Percentiles rank a stretch among this genome's conserved stretches.
These are phyloP conservation scores for Ashinkailepas kermadecensis DNA, from an alignment of 2,888 invertebrate genomes.

Conservation along the genomic window DNA sequence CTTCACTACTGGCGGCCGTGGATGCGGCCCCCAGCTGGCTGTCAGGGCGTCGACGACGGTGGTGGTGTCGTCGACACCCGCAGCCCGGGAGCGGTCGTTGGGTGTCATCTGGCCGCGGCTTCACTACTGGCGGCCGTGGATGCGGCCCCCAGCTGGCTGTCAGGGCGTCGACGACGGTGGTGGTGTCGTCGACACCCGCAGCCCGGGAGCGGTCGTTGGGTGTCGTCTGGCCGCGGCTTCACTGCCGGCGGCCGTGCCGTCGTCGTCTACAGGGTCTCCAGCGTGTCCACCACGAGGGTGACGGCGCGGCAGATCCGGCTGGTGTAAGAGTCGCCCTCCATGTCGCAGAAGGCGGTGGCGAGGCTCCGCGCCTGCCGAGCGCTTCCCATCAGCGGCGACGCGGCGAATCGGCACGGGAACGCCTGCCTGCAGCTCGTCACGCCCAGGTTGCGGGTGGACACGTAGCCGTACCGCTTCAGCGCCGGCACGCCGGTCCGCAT, in stretches of 20 bases:
- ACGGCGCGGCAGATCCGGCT: conserved; percentile 12
- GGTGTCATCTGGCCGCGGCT: not conserved
- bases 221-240: not conserved
- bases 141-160: not conserved
- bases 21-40: not conserved
- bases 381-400: conserved; percentile 14
- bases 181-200: not conserved
- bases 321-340: not conserved
- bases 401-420: conserved; percentile 9
- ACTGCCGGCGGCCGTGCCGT: not conserved
- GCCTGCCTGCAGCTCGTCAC: not conserved
- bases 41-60: not conserved
- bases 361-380: conserved; percentile 3
- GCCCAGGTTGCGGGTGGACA: conserved; percentile 2
- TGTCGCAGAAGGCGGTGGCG: conserved; percentile 7
- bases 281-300: conserved; percentile 10
- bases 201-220: not conserved
- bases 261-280: conserved; percentile 4
- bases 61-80: not conserved
- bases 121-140: not conserved
- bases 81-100: not conserved
- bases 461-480: conserved; percentile 22
- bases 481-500: conserved; percentile 7
- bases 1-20: not conserved
- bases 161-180: not conserved